Percentiles rank a stretch among this genome's conserved stretches.
phyloP scores from a whole-genome alignment of 92 coral and sea anemone genomes.

The Zoanthus sociatus region DNA sequence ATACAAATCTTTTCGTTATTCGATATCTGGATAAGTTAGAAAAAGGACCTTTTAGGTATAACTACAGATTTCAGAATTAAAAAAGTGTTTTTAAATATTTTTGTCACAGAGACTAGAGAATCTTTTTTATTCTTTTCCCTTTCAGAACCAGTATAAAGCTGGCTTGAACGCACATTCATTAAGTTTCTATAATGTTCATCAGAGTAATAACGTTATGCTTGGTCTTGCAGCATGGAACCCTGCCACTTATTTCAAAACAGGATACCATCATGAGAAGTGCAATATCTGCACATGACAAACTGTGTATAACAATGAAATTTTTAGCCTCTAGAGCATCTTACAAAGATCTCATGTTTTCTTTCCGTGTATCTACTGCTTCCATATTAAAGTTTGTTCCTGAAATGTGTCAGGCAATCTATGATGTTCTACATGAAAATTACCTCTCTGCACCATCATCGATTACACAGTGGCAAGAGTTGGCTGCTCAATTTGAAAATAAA shows the following conservation, averaged over 20 bases:
- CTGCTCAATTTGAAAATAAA: constrained; percentile 7
- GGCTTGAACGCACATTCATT: constrained; percentile 49
- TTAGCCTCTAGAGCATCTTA: no score
- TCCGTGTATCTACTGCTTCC: no score
- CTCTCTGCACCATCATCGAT: no score
- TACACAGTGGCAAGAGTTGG: no score
- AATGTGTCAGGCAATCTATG: no score
- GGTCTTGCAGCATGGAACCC: constrained; percentile 61
- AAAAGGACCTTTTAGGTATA: not conserved
- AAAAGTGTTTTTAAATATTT: constrained; percentile 3
- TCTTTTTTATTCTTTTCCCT: constrained; percentile 14
- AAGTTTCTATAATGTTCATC: constrained; percentile 34
- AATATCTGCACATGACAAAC: constrained; percentile 27
- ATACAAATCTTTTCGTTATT: not conserved
- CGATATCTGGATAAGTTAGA: constrained; percentile 2
- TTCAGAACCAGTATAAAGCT: constrained; percentile 40
- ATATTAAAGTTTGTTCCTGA: constrained; percentile 39
- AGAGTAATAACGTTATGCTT: constrained; percentile 23
- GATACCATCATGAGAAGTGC: constrained; percentile 65
- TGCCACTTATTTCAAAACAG: constrained; percentile 48
- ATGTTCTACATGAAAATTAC: no score
- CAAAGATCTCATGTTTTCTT: no score
- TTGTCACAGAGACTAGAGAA: constrained; percentile 7
- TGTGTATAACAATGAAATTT: no score
- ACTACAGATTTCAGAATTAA: constrained; percentile 18